These are phyloP conservation scores for Vicugna pacos DNA, from an alignment of 2,113 vertebrate species.

Conservation along the genomic window DNA sequence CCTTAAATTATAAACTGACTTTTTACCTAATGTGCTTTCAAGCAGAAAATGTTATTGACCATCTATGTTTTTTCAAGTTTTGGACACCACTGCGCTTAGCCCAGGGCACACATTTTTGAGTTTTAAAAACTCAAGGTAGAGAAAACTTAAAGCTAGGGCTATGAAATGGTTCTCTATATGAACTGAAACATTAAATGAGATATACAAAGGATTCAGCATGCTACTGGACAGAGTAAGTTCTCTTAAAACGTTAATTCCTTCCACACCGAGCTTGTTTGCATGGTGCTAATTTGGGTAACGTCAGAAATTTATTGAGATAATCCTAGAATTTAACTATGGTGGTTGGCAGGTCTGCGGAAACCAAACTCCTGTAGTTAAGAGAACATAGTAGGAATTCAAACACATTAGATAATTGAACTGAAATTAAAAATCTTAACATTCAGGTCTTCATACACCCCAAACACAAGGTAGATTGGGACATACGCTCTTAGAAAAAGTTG, in stretches of 20 bases:
- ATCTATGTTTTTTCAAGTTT: not conserved
- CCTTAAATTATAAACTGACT: not conserved
- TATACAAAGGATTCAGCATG: not conserved
- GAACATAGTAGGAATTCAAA: not conserved
- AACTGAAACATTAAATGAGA: not conserved
- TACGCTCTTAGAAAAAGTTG: not conserved
- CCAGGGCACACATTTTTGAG: not conserved
- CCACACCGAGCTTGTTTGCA: not conserved
- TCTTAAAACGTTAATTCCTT: slow-evolving; percentile 41
- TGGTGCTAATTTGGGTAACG: not conserved
- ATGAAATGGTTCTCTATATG: not conserved
- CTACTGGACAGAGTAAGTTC: not conserved
- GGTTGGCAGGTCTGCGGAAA: not conserved
- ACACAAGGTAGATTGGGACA: not conserved
- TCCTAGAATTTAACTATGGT: not conserved
- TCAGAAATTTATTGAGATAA: not conserved
- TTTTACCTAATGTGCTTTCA: slow-evolving; percentile 32
- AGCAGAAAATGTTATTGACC: not conserved
- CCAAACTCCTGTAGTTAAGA: not conserved
- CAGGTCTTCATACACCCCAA: not conserved
- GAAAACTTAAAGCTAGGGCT: not conserved
- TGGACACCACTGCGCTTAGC: not conserved
- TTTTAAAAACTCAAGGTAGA: not conserved
- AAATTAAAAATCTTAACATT: slow-evolving; percentile 19
- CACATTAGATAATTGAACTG: not conserved